A percentile compares a stretch with the other conserved stretches of the same genome.
Evolutionary conservation across 2,888 invertebrate genomes (phyloP).

Genomic region (Incurvaria masculella): DNA sequence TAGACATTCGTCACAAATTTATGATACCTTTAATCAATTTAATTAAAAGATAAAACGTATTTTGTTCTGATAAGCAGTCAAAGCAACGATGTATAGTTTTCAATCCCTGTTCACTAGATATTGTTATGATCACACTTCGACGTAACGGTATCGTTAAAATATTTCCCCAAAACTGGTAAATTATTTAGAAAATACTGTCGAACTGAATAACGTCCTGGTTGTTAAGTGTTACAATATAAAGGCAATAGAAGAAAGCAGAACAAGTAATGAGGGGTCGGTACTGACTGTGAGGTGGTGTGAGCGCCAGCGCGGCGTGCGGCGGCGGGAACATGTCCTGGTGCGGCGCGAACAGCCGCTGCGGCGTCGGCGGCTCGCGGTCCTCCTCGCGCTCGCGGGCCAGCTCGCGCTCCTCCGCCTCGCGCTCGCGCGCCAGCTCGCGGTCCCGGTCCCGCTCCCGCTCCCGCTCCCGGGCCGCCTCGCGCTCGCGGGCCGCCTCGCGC

Average conservation of each 20-base stretch:
- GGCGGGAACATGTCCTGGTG: conserved; percentile 69
- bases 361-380: conserved; percentile 51
- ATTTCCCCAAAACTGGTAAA: not conserved
- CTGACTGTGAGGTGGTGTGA: conserved; percentile 83
- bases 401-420: conserved; percentile 42
- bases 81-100: too few species aligned
- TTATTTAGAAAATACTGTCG: not conserved
- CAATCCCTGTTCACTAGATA: too few species aligned
- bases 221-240: too few species aligned
- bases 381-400: conserved; percentile 37
- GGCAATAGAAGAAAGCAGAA: too few species aligned
- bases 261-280: conserved; percentile 28
- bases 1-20: too few species aligned
- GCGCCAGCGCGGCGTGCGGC: conserved; percentile 69
- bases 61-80: too few species aligned
- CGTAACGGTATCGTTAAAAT: not conserved
- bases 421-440: conserved; percentile 40
- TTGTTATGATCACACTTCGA: too few species aligned
- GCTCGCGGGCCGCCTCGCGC: conserved; percentile 63
- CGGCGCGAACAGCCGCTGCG: conserved; percentile 53
- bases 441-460: conserved; percentile 41
- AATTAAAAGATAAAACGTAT: too few species aligned
- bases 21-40: too few species aligned
- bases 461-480: conserved; percentile 77
- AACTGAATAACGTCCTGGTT: too few species aligned